phyloP scores from a whole-genome alignment of 2,113 vertebrate genomes.

The Tinamus guttatus region DNA sequence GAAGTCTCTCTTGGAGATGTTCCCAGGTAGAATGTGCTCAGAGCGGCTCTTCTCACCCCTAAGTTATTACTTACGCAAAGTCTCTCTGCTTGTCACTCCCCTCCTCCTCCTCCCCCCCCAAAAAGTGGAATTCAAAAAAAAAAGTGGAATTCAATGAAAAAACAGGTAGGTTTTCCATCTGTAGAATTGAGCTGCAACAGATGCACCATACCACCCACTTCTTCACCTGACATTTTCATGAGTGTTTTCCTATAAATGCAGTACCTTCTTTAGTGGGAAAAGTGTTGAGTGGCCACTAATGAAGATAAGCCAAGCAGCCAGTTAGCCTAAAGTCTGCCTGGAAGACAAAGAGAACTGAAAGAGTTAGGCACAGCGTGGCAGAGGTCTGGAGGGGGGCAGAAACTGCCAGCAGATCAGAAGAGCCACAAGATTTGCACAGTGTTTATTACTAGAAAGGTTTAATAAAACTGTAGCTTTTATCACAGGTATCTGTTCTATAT shows the following conservation, averaged over 20 bases:
- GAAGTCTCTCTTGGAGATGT: not conserved
- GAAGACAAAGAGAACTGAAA: not conserved
- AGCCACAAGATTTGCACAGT: not conserved
- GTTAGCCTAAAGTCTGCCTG: not conserved
- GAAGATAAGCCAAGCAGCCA: not conserved
- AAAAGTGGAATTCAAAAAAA: not conserved
- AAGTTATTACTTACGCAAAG: not conserved
- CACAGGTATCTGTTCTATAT: not conserved
- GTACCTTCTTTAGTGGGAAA: not conserved
- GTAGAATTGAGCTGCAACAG: not conserved
- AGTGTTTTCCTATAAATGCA: not conserved
- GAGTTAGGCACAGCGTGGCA: too few species aligned
- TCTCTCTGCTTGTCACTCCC: not conserved
- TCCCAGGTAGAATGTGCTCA: fast-evolving
- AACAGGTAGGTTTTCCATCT: not conserved
- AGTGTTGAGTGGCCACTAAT: not conserved
- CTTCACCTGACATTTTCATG: not conserved
- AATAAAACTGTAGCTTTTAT: not conserved
- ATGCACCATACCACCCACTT: not conserved
- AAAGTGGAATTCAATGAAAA: not conserved
- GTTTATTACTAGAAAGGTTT: not conserved
- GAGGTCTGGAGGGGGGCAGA: not conserved
- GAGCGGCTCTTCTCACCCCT: not conserved
- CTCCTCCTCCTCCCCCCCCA: too few species aligned
- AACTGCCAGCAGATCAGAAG: not conserved